Evolutionary conservation across 2,797 vertebrate species (phyloP), one percentile per base, ranked within the genome.

Genomic region (Ataeniobius toweri): DNA sequence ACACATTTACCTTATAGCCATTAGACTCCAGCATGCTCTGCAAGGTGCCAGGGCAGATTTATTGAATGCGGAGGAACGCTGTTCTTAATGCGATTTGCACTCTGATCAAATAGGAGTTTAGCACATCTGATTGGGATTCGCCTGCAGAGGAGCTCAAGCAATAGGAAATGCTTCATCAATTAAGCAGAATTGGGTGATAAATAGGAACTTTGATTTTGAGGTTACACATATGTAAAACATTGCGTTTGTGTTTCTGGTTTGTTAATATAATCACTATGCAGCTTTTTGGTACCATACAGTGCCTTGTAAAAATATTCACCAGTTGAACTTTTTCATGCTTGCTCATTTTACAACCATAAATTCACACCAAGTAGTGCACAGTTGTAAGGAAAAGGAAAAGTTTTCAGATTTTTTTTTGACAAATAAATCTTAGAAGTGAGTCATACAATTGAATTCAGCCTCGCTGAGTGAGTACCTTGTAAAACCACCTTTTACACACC

Each of bases 1-100:
- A 48, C 61, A 14, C 48, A 70, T 92, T 92, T 80, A 90, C 90
- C 89, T 93, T 76, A 77, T 90, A 92, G 93, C 93, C 77, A 90
- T 89, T 55, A 82, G 69, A 77, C 80, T 77, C 76, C 13, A 3
- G 63, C 71, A 2, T 26, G 26, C 71, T 86, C 73, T 58, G 31
- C 3, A 73, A 26, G 44, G 67, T 90, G 88, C 89, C 91, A 90
- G 44, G 36, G 22, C 22, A 8, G 59, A 91, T 92, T 93, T 92
- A 80, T 86, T 80, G 73, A 86, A 58, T 20, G 73, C 80, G 83
- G 39, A 61, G 74, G 59, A 14, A 71, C 78, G 63, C 68, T 76
- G 46, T 81, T 87, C 90, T 86, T 90, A 86, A 91, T 92, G 75
- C 9, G 82, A 84, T 89, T 89, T 91, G 88, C 0, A 65, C 71